These are phyloP conservation scores for Mus spretus DNA, from an alignment of 2,797 vertebrate genomes.

Conservation along the genomic window DNA sequence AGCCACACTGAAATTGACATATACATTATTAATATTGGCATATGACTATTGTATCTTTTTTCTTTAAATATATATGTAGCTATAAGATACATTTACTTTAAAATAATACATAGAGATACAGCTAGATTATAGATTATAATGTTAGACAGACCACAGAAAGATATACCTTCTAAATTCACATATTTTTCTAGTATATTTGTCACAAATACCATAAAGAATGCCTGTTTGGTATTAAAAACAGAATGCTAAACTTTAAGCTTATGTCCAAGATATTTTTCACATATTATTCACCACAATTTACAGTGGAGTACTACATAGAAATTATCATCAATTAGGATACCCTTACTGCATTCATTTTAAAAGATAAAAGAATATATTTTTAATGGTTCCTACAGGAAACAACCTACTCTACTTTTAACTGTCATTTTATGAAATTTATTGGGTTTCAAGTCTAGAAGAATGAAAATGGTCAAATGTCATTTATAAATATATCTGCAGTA, in stretches of 20 bases:
- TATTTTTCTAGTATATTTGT: conserved; percentile 34
- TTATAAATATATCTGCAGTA: conserved; percentile 22
- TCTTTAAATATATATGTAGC: not conserved
- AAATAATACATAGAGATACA: too few relatives aligned
- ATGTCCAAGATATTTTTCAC: not conserved
- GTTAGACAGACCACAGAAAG: not conserved
- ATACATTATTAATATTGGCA: not conserved
- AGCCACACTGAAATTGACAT: not conserved
- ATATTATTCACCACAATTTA: not conserved
- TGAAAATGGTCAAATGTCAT: not conserved
- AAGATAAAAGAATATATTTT: conserved; percentile 35
- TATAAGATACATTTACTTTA: not conserved
- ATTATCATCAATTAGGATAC: conserved; percentile 27
- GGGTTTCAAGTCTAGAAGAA: conserved; percentile 21
- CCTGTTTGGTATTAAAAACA: conserved; percentile 14
- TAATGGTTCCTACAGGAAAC: conserved; percentile 18
- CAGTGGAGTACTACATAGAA: not conserved
- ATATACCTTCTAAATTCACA: not conserved
- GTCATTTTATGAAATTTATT: conserved; percentile 41
- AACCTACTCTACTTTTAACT: conserved; percentile 43
- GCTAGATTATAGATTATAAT: not conserved
- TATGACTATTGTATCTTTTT: not conserved
- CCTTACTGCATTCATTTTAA: conserved; percentile 32
- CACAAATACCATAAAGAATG: conserved; percentile 23
- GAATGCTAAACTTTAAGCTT: not conserved